Evolutionary conservation across 2,888 invertebrate species (phyloP), one percentile per base, ranked within the genome.

Genomic region (Thumatha senex): DNA sequence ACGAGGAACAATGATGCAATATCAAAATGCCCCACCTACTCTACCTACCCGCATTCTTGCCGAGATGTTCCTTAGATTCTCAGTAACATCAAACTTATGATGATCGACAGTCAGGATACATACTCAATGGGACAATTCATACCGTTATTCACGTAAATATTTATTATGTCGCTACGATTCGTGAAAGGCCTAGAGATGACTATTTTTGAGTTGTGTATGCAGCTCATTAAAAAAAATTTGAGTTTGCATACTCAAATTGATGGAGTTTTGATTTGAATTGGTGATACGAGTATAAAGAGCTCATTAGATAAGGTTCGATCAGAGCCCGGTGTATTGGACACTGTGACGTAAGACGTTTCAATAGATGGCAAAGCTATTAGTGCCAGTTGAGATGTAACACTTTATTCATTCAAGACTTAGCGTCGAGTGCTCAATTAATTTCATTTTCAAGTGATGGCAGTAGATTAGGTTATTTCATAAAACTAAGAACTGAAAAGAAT

Each of bases 311-410:
- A 72, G 68, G 75, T 72, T 76, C 73, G 74, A 72, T 72, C 69
- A 70, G 65, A 69, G 69, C 63, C 63, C 70, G 61, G 59, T 58
- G 69, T 67, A 71, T 75, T 78, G 65, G 74, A 68, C 74, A 71
- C 70, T 75, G 76, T 84, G 83, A 85, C 82, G 84, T 78, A 80
- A 84, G 75, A 64, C 66, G 61, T 67, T 70, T 79, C 73, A 79
- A 82, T 82, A 83, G 80, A 80, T 82, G 85, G 76, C 84, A 86
- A 78, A 87, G 84, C 72, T 54, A 78, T 80, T 80, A 80, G 76
- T 70, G 70, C 64, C 58, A 70, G 66, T 66, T 62, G 54, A 63
- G 58, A 66, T 46, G 58, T 57, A 64, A 60, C 54, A 82, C 69
- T 75, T 78, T 73, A 70, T 80, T 80, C 77, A 84, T 8, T 12